These are phyloP conservation scores for Brenthis daphne DNA, from an alignment of 2,888 invertebrate genomes.

Conservation along the genomic window DNA sequence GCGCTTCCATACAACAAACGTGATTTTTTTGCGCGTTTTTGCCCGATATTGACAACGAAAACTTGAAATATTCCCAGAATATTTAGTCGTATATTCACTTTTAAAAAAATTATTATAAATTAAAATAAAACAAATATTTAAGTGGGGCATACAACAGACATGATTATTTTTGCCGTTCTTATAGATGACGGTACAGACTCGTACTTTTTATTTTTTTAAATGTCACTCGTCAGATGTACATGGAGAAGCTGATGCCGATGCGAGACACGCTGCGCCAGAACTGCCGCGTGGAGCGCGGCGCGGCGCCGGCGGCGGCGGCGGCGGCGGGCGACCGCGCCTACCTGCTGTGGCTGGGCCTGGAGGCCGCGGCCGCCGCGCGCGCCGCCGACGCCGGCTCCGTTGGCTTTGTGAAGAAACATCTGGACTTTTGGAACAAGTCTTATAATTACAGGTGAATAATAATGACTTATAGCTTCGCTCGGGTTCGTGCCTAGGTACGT, in stretches of 20 bases:
- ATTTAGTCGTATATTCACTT: too few species aligned
- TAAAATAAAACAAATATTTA: too few species aligned
- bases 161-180: too few species aligned
- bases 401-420: constrained; percentile 88
- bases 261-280: constrained; percentile 84
- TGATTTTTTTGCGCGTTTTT: too few species aligned
- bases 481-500: too few species aligned
- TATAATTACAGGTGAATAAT: constrained; percentile 85
- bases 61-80: too few species aligned
- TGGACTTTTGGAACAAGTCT: constrained; percentile 89
- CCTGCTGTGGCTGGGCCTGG: constrained; percentile 88
- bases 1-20: too few species aligned
- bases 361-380: constrained; percentile 88
- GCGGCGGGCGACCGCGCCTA: constrained; percentile 90
- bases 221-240: constrained; percentile 78
- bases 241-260: constrained; percentile 89
- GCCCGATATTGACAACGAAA: too few species aligned
- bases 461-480: constrained; percentile 21
- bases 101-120: too few species aligned
- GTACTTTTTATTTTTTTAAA: too few species aligned
- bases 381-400: constrained; percentile 85
- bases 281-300: constrained; percentile 82
- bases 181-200: too few species aligned
- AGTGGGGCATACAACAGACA: too few species aligned
- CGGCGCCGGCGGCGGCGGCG: constrained; percentile 86